Evolutionary conservation across 1,140 invertebrate genomes (phyloP).

Genomic region (Physella acuta): DNA sequence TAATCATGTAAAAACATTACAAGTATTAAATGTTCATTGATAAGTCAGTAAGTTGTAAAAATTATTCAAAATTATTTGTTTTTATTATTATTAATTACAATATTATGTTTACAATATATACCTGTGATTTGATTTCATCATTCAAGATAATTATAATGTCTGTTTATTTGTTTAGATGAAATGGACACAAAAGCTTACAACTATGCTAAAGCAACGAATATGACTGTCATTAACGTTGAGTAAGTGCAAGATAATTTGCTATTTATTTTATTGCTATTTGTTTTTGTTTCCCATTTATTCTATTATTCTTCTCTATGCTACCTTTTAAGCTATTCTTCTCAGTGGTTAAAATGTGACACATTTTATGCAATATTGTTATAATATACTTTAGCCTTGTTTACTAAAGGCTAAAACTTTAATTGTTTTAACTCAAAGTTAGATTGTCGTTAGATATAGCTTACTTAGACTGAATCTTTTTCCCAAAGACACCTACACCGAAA

Average conservation of each 20-base stretch:
- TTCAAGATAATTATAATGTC: neutral
- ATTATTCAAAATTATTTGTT: no score
- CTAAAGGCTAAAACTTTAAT: neutral
- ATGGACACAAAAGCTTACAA: neutral
- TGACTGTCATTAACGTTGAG: constrained; percentile 34
- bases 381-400: neutral
- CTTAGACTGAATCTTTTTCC: no score
- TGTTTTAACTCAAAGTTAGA: neutral
- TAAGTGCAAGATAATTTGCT: constrained; percentile 22
- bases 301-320: neutral
- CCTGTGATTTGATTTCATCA: no score
- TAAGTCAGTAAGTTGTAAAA: no score
- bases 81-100: no score
- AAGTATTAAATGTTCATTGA: no score
- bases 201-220: constrained; percentile 16
- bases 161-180: neutral
- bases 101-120: no score
- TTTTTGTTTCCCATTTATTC: neutral
- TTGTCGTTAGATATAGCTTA: neutral
- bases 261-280: neutral
- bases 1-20: no score
- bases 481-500: no score
- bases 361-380: neutral
- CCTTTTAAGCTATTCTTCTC: neutral
- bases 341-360: neutral